phyloP scores from a whole-genome alignment of 2,888 invertebrate species.

The Ochropacha duplaris region DNA sequence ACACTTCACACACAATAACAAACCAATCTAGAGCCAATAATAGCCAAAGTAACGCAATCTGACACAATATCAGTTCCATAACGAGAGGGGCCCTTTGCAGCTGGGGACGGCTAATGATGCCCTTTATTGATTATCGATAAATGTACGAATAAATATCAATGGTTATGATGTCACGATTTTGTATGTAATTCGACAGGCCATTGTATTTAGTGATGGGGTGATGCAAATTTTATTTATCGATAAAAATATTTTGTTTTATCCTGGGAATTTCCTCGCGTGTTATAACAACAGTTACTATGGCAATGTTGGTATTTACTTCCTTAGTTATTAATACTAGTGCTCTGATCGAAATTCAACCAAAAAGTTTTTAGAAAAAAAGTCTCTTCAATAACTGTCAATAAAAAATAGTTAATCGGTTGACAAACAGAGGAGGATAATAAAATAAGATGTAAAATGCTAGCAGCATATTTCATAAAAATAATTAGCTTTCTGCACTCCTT shows the following conservation, averaged over 20 bases:
- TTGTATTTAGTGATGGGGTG: background rate
- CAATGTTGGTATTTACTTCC: too few relatives aligned
- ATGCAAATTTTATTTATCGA: background rate
- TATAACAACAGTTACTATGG: too few relatives aligned
- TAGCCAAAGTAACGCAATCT: background rate
- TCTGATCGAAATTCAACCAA: too few relatives aligned
- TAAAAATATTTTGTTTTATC: background rate
- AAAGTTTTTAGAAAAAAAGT: too few relatives aligned
- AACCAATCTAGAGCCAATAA: conserved; percentile 7
- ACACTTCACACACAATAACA: background rate
- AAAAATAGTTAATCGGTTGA: too few relatives aligned
- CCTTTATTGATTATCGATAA: background rate
- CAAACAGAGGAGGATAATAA: too few relatives aligned
- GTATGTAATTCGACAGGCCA: background rate
- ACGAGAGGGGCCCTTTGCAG: background rate
- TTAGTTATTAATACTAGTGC: too few relatives aligned
- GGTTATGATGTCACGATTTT: background rate
- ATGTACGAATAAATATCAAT: conserved; percentile 5
- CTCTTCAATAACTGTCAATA: too few relatives aligned
- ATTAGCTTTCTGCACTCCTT: too few relatives aligned
- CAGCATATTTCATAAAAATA: too few relatives aligned
- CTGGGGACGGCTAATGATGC: background rate
- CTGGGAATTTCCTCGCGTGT: too few relatives aligned
- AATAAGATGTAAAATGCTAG: too few relatives aligned
- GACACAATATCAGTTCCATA: background rate